A percentile compares a stretch with the other conserved stretches of the same genome.
Evolutionary conservation across 1,140 invertebrate genomes (phyloP).

Genomic region (Heterodera carotae): DNA sequence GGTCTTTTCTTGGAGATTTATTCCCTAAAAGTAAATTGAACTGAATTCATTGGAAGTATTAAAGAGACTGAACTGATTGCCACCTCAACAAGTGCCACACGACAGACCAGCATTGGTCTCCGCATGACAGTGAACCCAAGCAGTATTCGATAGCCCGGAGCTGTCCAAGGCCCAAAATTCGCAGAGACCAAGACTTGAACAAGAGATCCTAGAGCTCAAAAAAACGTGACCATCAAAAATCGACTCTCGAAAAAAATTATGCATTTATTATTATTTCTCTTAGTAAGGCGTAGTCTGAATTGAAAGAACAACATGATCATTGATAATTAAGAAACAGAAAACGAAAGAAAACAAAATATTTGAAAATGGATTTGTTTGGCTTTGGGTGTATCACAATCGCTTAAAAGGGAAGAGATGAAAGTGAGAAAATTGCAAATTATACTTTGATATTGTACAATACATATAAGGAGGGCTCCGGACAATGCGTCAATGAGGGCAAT

Average conservation of each 20-base stretch:
- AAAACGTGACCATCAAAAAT: too few species aligned
- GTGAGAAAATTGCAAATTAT: too few species aligned
- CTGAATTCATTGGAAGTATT: too few species aligned
- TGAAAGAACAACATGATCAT: neutral
- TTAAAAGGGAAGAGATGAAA: conserved; percentile 5
- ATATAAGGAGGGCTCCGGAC: neutral
- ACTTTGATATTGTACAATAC: too few species aligned
- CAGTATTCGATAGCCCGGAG: conserved; percentile 1
- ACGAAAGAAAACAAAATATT: neutral
- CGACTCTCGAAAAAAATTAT: too few species aligned
- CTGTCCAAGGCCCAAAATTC: too few species aligned
- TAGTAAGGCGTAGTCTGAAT: too few species aligned
- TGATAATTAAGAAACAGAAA: conserved; percentile 6
- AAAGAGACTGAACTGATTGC: neutral
- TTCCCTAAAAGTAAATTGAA: neutral
- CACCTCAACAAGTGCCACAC: conserved; percentile 1
- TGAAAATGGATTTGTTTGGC: neutral
- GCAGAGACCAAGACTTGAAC: too few species aligned
- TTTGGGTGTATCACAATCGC: neutral
- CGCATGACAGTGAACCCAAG: neutral
- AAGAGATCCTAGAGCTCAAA: too few species aligned
- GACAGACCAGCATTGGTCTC: conserved; percentile 13
- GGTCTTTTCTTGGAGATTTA: neutral
- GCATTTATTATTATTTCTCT: too few species aligned
- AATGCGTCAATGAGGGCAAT: too few species aligned